These are phyloP conservation scores for Solen grandis DNA, from an alignment of 1,140 invertebrate genomes.

Conservation along the genomic window DNA sequence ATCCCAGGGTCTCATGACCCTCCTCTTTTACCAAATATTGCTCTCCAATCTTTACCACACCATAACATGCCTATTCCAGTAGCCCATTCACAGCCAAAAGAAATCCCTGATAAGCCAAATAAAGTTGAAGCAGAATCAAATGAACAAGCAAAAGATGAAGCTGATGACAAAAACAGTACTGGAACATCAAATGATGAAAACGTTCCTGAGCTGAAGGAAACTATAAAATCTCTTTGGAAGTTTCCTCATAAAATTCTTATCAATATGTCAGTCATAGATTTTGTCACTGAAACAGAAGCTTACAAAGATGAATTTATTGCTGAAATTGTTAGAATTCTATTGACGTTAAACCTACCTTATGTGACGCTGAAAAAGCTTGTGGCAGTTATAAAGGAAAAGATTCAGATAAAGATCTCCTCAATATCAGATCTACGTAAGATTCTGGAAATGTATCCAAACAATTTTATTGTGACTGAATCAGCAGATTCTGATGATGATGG, in stretches of 20 bases:
- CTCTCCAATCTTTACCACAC: background rate
- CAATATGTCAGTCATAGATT: constrained; percentile 49
- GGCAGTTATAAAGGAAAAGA: constrained; percentile 45
- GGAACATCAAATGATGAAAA: constrained; percentile 2
- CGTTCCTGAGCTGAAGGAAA: constrained; percentile 44
- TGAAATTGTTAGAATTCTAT: constrained; percentile 42
- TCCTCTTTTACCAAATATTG: background rate
- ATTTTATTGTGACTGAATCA: constrained; percentile 30
- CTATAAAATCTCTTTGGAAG: constrained; percentile 42
- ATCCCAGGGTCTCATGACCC: background rate
- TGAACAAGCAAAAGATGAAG: constrained; percentile 7
- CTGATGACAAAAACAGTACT: background rate
- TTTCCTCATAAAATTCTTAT: constrained; percentile 39
- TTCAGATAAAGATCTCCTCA: constrained; percentile 27
- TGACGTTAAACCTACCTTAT: constrained; percentile 45
- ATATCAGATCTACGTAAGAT: constrained; percentile 39
- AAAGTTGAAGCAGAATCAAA: constrained; percentile 20
- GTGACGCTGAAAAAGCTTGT: constrained; percentile 51
- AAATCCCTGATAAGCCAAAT: too few relatives aligned
- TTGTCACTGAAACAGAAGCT: constrained; percentile 50
- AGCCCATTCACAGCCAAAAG: background rate
- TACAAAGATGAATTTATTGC: constrained; percentile 52
- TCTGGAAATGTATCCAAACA: constrained; percentile 48
- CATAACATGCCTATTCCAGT: constrained; percentile 5
- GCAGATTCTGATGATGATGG: constrained; percentile 51